These are phyloP conservation scores for Galendromus occidentalis DNA, from an alignment of 1,140 invertebrate genomes.

Conservation along the genomic window DNA sequence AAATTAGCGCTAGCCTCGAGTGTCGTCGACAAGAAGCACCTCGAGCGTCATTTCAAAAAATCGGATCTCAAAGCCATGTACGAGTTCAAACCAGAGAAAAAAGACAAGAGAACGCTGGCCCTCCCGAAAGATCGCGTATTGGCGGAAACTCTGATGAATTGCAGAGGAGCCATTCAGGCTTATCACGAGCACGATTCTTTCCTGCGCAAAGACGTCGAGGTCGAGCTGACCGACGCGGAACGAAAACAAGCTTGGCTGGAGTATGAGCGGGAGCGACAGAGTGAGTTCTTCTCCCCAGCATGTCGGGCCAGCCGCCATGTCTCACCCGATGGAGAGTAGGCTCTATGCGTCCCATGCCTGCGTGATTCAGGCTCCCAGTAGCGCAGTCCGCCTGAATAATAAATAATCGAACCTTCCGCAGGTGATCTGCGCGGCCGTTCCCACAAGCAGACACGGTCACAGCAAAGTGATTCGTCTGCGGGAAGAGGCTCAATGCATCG, in stretches of 20 bases:
- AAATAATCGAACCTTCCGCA: too few relatives aligned
- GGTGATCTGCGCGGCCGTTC: too few relatives aligned
- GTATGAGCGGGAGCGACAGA: conserved; percentile 50
- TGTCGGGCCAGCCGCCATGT: too few relatives aligned
- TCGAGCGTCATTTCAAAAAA: conserved; percentile 76
- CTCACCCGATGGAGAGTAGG: too few relatives aligned
- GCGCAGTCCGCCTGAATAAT: too few relatives aligned
- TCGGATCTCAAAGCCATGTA: conserved; percentile 75
- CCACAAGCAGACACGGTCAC: too few relatives aligned
- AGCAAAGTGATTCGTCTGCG: too few relatives aligned
- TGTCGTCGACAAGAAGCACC: conserved; percentile 92
- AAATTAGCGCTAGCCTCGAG: conserved; percentile 80
- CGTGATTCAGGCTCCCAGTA: too few relatives aligned
- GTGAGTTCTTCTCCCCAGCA: background rate
- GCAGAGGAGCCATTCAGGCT: conserved; percentile 45
- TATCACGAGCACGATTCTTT: conserved; percentile 88
- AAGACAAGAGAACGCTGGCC: conserved; percentile 23
- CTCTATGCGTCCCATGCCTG: too few relatives aligned
- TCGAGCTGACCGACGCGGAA: conserved; percentile 75
- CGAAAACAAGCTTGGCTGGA: conserved; percentile 80
- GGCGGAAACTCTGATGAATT: conserved; percentile 54
- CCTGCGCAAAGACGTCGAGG: conserved; percentile 70
- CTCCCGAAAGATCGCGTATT: conserved; percentile 47
- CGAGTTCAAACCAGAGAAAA: conserved; percentile 44
- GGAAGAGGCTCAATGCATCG: too few relatives aligned